Conservation (phyloP, 2,113 vertebrate species). For the Prochilodus magdalenae region DNA sequence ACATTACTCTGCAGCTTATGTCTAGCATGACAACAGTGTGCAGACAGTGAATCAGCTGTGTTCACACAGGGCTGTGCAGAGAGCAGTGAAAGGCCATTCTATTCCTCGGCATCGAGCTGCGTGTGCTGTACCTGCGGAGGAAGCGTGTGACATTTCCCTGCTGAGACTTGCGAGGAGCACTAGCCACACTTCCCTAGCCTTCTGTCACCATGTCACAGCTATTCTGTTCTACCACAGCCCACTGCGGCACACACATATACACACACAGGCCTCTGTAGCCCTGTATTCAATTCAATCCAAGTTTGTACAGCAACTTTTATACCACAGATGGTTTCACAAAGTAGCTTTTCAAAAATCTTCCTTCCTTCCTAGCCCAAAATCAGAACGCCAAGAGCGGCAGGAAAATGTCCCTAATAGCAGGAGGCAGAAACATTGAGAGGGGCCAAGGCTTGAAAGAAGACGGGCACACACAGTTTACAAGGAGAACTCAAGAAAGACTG, state of each 20-base stretch:
- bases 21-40: background rate
- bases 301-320: too few species aligned
- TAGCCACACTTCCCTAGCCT: slow-evolving; percentile 40
- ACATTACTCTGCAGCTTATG: background rate
- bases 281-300: background rate
- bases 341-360: background rate
- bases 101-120: slow-evolving; percentile 15
- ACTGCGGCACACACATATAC: slow-evolving; percentile 9
- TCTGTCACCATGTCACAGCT: slow-evolving; percentile 49
- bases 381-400: too few species aligned
- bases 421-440: too few species aligned
- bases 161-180: slow-evolving; percentile 40
- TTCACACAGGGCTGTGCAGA: background rate
- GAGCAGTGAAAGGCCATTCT: slow-evolving; percentile 11
- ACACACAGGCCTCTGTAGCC: background rate
- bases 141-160: slow-evolving; percentile 52
- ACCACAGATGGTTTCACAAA: too few species aligned
- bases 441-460: too few species aligned
- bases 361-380: too few species aligned
- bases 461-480: too few species aligned
- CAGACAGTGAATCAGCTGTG: slow-evolving; percentile 26
- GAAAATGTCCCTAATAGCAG: too few species aligned
- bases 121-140: slow-evolving; percentile 43
- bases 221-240: slow-evolving; percentile 19
- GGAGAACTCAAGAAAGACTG: too few species aligned